A percentile compares a stretch with the other conserved stretches of the same genome.
Conservation (phyloP, 1,140 invertebrate species). For the Bombus sylvicola region DNA sequence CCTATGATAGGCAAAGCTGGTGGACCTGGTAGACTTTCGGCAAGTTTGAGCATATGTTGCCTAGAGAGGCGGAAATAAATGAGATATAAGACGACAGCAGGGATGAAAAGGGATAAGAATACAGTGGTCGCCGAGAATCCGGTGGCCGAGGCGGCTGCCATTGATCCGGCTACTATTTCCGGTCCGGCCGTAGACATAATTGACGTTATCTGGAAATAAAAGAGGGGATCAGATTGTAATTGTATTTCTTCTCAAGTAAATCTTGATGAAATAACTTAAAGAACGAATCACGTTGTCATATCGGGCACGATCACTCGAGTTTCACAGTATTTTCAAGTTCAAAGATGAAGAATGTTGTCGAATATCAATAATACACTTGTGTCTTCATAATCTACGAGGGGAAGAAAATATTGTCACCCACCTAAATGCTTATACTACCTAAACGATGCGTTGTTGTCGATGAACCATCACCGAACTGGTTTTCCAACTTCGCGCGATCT, state of each 20-base stretch:
- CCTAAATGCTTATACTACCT: conserved; percentile 58
- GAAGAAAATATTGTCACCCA: conserved; percentile 55
- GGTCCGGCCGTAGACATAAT: conserved; percentile 78
- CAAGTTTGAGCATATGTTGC: conserved; percentile 87
- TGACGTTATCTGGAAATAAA: conserved; percentile 24
- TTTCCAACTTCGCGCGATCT: conserved; percentile 30
- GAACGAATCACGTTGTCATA: not conserved
- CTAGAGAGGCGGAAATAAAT: conserved; percentile 89
- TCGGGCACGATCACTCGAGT: not conserved
- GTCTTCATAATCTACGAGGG: not conserved
- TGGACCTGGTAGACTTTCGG: conserved; percentile 88
- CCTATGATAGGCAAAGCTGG: conserved; percentile 87
- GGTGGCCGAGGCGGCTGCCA: conserved; percentile 72
- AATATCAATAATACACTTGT: not conserved
- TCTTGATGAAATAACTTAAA: not conserved
- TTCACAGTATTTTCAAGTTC: not conserved
- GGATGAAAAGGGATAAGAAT: conserved; percentile 88
- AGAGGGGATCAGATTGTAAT: not conserved
- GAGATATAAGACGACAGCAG: conserved; percentile 87
- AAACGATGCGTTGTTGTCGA: conserved; percentile 66
- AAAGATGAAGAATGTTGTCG: not conserved
- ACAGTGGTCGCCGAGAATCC: conserved; percentile 84
- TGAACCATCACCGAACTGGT: conserved; percentile 78
- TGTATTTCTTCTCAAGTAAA: not conserved
- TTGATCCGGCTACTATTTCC: conserved; percentile 77